A percentile compares a stretch with the other conserved stretches of the same genome.
Evolutionary conservation across 2,797 vertebrate genomes (phyloP).

Genomic region (Epinephelus malabaricus): DNA sequence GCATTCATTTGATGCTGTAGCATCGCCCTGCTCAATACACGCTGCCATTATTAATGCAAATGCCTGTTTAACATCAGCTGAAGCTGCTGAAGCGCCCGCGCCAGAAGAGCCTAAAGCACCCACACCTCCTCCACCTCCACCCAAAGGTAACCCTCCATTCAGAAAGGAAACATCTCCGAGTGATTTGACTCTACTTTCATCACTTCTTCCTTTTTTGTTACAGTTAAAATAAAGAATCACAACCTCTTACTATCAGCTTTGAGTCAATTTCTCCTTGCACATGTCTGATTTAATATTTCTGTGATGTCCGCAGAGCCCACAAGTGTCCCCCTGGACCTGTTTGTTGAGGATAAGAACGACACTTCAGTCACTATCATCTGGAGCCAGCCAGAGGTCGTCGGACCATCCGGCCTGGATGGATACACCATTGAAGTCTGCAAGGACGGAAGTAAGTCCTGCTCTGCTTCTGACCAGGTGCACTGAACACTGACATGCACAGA

Average conservation of each 20-base stretch:
- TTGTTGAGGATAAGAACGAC: constrained; percentile 92
- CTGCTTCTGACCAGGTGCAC: constrained; percentile 15
- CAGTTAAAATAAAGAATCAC: not conserved
- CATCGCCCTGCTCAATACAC: constrained; percentile 50
- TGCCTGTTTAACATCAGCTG: constrained; percentile 81
- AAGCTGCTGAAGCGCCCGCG: constrained; percentile 74
- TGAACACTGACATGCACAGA: not conserved
- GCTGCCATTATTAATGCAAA: constrained; percentile 57
- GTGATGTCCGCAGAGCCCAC: constrained; percentile 87
- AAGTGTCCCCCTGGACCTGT: constrained; percentile 89
- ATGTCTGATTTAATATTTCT: not conserved
- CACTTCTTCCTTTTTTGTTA: not conserved
- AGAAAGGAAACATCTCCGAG: not conserved
- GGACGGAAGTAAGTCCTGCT: constrained; percentile 92
- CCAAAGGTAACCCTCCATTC: constrained; percentile 80
- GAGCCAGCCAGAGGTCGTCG: constrained; percentile 91
- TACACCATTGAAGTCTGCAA: constrained; percentile 92
- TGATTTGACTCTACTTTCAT: not conserved
- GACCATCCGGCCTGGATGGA: constrained; percentile 90
- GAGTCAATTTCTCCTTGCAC: not conserved
- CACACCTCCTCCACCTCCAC: constrained; percentile 83
- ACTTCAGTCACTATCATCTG: constrained; percentile 91
- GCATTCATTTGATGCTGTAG: constrained; percentile 44
- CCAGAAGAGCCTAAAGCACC: constrained; percentile 84
- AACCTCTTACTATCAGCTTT: not conserved